Evolutionary conservation across 2,797 vertebrate species (phyloP).

Genomic region (Acipenser ruthenus): DNA sequence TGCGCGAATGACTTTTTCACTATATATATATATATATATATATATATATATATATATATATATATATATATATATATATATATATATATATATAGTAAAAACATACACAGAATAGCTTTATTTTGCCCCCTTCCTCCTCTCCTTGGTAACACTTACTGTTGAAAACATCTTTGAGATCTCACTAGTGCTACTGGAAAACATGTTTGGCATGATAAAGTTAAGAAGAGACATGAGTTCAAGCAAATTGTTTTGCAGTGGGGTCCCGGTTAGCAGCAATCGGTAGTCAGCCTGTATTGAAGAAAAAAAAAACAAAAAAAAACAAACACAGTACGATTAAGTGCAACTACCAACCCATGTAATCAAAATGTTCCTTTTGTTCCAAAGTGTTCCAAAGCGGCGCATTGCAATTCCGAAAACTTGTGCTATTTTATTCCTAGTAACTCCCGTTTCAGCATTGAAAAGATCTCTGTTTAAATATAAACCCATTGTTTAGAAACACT

Average conservation of each 20-base stretch:
- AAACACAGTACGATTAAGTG: too few species aligned
- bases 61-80: not conserved
- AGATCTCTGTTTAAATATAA: too few species aligned
- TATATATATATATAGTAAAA: not conserved
- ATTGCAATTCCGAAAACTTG: too few species aligned
- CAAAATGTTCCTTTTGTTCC: too few species aligned
- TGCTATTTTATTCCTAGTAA: too few species aligned
- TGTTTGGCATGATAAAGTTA: slow-evolving; percentile 96
- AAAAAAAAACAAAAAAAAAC: not conserved
- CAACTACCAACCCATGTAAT: too few species aligned
- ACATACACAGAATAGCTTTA: not conserved
- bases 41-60: too few species aligned
- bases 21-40: too few species aligned
- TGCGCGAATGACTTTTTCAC: too few species aligned
- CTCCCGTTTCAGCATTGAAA: too few species aligned
- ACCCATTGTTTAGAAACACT: too few species aligned
- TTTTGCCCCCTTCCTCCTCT: not conserved
- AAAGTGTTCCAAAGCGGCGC: too few species aligned
- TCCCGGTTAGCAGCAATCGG: slow-evolving; percentile 86
- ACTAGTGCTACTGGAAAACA: slow-evolving; percentile 87
- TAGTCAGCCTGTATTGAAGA: slow-evolving; percentile 66
- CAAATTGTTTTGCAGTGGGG: slow-evolving; percentile 92
- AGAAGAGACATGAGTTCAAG: slow-evolving; percentile 91
- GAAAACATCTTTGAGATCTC: slow-evolving; percentile 94
- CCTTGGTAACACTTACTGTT: slow-evolving; percentile 38